Evolutionary conservation across 1,140 invertebrate genomes (phyloP), one percentile per base, ranked within the genome.

Genomic region (Leptestheria dahalacensis): DNA sequence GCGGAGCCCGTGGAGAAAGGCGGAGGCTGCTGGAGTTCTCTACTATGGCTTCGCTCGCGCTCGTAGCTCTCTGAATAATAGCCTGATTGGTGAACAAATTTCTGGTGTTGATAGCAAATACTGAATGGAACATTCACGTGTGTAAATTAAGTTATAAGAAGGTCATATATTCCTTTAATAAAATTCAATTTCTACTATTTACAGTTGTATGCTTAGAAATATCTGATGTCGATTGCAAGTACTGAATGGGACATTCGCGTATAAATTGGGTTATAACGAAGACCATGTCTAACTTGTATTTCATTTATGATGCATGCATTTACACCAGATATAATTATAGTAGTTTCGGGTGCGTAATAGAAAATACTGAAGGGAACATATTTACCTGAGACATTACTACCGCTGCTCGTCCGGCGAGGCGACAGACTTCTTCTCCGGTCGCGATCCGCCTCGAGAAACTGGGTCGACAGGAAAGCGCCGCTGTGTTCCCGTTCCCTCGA

Each of bases 41-140:
- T 71, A 64, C 68, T 70, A 47, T 71, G 76, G 65, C 78, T 73
- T 57, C 75, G 71, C 41, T 84, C 82, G 57, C 79, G 71, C 59
- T 85, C 84, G 63, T 82, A 84, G 66, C 80, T 74, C 71, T 86
- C 84, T 6, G 84, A 85, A 60, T 82, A 82, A 64, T 86, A 86
- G 57, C 84, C 83, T 77, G 66, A 48, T 64, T 68, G 57, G 12
- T 57, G 62, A 56, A 25, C 28, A 56, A 10, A 56, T 25, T 23
- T 2, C 50, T 21, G 11, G 25, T 52, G 20, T 52, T 52, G 11
- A 58, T 59, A 54, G 11, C n/a, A 41, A 18, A 60, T 59, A 25
- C 15, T 1, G 26, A 33, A 24, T 15, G 20, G n/a, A 18, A n/a
- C n/a, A n/a, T n/a, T n/a, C n/a, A n/a, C n/a, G n/a, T n/a, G n/a